Base-by-base conservation (phyloP, 2,113 vertebrate genomes). In the Oenanthe oenanthe region DNA sequence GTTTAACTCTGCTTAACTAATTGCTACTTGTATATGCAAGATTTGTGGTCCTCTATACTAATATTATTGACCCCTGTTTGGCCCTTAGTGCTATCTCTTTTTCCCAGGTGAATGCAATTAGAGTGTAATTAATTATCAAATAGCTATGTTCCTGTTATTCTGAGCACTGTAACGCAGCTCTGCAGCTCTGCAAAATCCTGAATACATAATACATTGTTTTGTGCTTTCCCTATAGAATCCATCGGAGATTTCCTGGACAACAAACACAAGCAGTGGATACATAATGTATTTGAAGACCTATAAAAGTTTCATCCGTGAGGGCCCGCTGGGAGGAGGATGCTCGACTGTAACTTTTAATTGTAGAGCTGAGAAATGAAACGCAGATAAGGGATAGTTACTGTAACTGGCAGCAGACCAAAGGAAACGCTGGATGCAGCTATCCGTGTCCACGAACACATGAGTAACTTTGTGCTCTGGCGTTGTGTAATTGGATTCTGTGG, bases 401-500 rank as follows among this genome's bases (percentile, higher is more conserved):
- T 36, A 85, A 43, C 67, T 92, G 95, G 92, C 79, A 77, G 42
- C 65, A 45, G 85, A 29, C 92, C 92, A 96, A 86, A 88, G 57
- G 13, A 86, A 90, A 57, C 7, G 78, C 47, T 2, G 6, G 78
- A 29, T 29, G 36, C 88, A 78, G 78, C 78, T 94, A 66, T 58
- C 84, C 36, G 4, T 42, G 84, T 68, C 89, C 87, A 22, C 25
- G 85, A 94, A 92, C 29, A 84, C 75, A 42, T 12, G 60, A 90
- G 71, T 53, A 88, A 74, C 93, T 76, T 75, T 3, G 4, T 48
- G 79, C 68, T 88, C 63, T 40, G 15, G 75, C 24, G 6, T 62
- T 89, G 79, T 78, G 84, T 94, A 94, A 95, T 83, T 95, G 82
- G 85, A 93, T 94, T 93, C 90, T 57, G 60, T 86, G 92, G 92